phyloP scores from a whole-genome alignment of 1,140 invertebrate genomes.

The Macrobrachium nipponense region DNA sequence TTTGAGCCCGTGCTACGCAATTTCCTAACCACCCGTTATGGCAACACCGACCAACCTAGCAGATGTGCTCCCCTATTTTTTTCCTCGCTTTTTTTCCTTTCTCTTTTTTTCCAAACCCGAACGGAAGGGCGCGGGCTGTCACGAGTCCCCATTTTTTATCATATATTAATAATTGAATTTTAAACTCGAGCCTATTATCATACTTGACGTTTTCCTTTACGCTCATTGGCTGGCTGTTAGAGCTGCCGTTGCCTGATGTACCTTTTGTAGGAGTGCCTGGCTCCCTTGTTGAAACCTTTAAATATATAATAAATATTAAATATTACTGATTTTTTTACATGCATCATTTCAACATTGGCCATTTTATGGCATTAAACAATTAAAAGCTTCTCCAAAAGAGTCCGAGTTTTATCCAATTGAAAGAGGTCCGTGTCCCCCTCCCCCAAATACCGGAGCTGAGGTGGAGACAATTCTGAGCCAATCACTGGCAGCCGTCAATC shows the following conservation, averaged over 20 bases:
- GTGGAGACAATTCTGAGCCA: too few species aligned
- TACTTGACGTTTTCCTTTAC: conserved; percentile 44
- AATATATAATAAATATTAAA: too few species aligned
- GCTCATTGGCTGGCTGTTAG: conserved; percentile 30
- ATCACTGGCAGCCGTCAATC: too few species aligned
- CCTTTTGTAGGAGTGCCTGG: background rate
- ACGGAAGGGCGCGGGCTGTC: conserved; percentile 37
- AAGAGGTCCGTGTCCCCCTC: too few species aligned
- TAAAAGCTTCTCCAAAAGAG: too few species aligned
- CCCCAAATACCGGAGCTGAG: too few species aligned
- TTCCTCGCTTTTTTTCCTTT: conserved; percentile 5
- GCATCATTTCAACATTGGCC: too few species aligned
- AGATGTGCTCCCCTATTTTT: conserved; percentile 50
- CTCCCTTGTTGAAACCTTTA: too few species aligned
- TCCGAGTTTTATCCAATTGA: too few species aligned
- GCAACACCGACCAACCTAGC: conserved; percentile 31
- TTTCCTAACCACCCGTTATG: conserved; percentile 12
- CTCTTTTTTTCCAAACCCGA: background rate
- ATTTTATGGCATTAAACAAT: too few species aligned
- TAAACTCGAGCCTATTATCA: conserved; percentile 45
- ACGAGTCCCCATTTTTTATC: conserved; percentile 53
- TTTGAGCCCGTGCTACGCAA: background rate
- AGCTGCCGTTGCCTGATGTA: background rate
- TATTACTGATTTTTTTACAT: too few species aligned
- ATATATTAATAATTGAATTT: conserved; percentile 59